phyloP scores from a whole-genome alignment of 1,140 invertebrate species.

The Drosophila sulfurigaster region DNA sequence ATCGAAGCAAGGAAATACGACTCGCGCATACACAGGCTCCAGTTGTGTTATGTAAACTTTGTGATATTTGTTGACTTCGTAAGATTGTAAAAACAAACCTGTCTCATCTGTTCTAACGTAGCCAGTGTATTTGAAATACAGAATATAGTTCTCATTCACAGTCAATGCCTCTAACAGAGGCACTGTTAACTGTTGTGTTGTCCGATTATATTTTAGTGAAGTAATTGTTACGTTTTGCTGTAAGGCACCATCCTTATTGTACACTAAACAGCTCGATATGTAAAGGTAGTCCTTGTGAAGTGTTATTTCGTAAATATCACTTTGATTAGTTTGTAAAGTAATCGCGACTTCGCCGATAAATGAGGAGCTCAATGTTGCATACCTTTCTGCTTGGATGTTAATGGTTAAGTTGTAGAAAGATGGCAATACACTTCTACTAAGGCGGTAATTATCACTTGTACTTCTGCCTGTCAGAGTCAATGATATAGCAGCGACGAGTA shows the following conservation, averaged over 20 bases:
- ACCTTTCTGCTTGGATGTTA: conserved; percentile 80
- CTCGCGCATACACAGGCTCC: conserved; percentile 92
- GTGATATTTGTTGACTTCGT: conserved; percentile 40
- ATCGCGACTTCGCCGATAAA: conserved; percentile 88
- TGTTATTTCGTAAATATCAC: conserved; percentile 85
- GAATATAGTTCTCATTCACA: conserved; percentile 25
- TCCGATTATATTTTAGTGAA: conserved; percentile 33
- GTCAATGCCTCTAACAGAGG: conserved; percentile 35
- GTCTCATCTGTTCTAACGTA: conserved; percentile 85
- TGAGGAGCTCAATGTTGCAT: conserved; percentile 85
- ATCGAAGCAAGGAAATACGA: conserved; percentile 96
- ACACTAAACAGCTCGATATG: conserved; percentile 40
- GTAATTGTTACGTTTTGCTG: conserved; percentile 39
- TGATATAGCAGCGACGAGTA: conserved; percentile 16
- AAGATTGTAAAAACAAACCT: conserved; percentile 86
- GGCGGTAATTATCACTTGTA: conserved; percentile 55
- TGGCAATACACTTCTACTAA: conserved; percentile 84
- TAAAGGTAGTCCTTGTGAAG: conserved; percentile 87
- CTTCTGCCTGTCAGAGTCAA: conserved; percentile 22
- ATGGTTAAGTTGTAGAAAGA: conserved; percentile 88
- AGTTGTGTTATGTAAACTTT: conserved; percentile 91
- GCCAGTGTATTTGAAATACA: conserved; percentile 84
- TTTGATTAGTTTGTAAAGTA: conserved; percentile 68
- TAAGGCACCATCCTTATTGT: conserved; percentile 26
- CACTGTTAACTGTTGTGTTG: conserved; percentile 64